A percentile compares a stretch with the other conserved stretches of the same genome.
Evolutionary conservation across 2,113 vertebrate species (phyloP).

Genomic region (Amphiprion ocellaris): DNA sequence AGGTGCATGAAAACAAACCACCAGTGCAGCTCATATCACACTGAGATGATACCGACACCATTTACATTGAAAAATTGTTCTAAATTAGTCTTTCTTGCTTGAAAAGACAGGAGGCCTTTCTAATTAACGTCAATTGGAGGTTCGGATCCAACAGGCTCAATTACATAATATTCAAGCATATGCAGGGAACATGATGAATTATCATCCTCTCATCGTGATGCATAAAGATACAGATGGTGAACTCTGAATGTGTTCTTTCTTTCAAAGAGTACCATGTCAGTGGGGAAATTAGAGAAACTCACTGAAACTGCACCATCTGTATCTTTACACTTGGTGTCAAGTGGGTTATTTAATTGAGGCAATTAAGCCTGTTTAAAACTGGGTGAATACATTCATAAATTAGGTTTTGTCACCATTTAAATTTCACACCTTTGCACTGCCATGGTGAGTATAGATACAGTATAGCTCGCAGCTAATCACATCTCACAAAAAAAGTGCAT

Average conservation of each 20-base stretch:
- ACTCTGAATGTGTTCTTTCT: conserved; percentile 70
- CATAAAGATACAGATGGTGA: conserved; percentile 70
- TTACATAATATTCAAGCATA: conserved; percentile 17
- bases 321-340: conserved; percentile 66
- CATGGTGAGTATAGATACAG: neutral
- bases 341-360: conserved; percentile 69
- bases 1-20: conserved; percentile 12
- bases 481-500: neutral
- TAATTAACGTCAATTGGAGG: conserved; percentile 25
- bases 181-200: conserved; percentile 24
- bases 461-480: conserved; percentile 2
- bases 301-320: conserved; percentile 73
- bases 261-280: conserved; percentile 53
- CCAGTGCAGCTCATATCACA: neutral
- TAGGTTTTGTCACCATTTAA: conserved; percentile 60
- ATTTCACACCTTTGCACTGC: conserved; percentile 50
- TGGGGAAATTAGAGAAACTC: conserved; percentile 70
- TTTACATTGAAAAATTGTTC: conserved; percentile 6
- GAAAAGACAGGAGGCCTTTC: conserved; percentile 10
- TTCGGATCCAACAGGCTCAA: neutral
- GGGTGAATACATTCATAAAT: conserved; percentile 71
- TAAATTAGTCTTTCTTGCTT: conserved; percentile 20
- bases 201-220: conserved; percentile 42
- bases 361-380: conserved; percentile 70
- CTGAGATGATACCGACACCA: neutral